Evolutionary conservation across 2,888 invertebrate genomes (phyloP).

Genomic region (Tanypteryx hageni): DNA sequence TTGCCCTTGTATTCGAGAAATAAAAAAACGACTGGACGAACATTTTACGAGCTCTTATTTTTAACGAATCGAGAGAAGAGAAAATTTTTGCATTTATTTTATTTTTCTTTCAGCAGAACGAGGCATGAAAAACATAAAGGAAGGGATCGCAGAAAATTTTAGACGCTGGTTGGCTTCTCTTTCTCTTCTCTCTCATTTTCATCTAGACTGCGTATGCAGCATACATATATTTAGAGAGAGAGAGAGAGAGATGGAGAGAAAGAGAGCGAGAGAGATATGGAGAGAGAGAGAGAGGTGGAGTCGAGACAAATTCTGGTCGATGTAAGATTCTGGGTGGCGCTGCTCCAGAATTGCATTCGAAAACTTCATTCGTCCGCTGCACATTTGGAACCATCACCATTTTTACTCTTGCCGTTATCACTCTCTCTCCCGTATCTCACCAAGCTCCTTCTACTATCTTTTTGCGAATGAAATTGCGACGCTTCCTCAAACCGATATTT

Average conservation of each 20-base stretch:
- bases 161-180: not conserved
- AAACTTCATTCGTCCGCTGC: not conserved
- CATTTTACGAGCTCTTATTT: not conserved
- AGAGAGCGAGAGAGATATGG: not conserved
- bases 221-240: not conserved
- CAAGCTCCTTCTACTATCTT: not conserved
- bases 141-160: not conserved
- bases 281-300: not conserved
- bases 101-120: not conserved
- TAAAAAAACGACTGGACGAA: too few relatives aligned
- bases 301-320: conserved; percentile 36
- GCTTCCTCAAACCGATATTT: not conserved
- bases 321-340: conserved; percentile 38
- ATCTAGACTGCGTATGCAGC: conserved; percentile 9
- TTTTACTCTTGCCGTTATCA: not conserved
- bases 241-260: not conserved
- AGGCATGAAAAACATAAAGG: not conserved
- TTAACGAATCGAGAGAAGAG: conserved; percentile 3
- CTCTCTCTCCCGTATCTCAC: not conserved
- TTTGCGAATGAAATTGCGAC: not conserved
- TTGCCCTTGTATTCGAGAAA: not conserved
- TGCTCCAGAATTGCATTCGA: conserved; percentile 44
- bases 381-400: conserved; percentile 36
- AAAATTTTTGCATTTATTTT: not conserved
- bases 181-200: not conserved